Evolutionary conservation across 2,888 invertebrate species (phyloP).

Genomic region (Orchesella flavescens): DNA sequence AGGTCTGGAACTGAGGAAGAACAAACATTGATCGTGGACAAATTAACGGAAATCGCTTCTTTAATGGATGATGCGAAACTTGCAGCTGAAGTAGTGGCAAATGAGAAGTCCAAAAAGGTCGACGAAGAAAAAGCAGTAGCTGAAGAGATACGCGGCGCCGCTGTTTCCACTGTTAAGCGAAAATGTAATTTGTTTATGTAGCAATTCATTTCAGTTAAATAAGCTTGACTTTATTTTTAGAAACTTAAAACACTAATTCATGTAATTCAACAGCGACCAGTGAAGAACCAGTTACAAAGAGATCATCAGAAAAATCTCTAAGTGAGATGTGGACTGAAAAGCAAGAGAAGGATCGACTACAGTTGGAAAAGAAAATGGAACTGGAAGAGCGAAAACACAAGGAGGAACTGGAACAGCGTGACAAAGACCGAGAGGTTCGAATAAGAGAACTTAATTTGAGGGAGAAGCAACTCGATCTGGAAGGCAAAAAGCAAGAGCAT

Average conservation of each 20-base stretch:
- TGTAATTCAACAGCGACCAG: no score
- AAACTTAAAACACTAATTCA: no score
- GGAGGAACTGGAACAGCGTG: background rate
- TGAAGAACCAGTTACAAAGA: background rate
- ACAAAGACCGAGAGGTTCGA: background rate
- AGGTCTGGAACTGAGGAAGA: slow-evolving; percentile 4
- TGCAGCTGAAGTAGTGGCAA: background rate
- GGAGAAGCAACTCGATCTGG: background rate
- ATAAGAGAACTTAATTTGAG: background rate
- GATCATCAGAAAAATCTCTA: background rate
- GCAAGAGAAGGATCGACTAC: background rate
- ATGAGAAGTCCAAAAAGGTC: background rate
- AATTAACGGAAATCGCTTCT: background rate
- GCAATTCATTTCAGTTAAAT: no score
- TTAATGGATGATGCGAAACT: background rate
- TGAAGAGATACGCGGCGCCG: background rate
- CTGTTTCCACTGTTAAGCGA: background rate
- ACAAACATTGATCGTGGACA: background rate
- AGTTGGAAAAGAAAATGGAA: no score
- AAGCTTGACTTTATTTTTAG: no score
- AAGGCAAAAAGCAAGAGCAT: background rate
- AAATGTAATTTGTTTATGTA: background rate
- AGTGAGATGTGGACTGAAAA: background rate
- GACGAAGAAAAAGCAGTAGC: background rate
- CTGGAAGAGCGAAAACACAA: background rate